These are phyloP conservation scores for Agrilus planipennis DNA, from an alignment of 1,140 invertebrate genomes.

Conservation along the genomic window DNA sequence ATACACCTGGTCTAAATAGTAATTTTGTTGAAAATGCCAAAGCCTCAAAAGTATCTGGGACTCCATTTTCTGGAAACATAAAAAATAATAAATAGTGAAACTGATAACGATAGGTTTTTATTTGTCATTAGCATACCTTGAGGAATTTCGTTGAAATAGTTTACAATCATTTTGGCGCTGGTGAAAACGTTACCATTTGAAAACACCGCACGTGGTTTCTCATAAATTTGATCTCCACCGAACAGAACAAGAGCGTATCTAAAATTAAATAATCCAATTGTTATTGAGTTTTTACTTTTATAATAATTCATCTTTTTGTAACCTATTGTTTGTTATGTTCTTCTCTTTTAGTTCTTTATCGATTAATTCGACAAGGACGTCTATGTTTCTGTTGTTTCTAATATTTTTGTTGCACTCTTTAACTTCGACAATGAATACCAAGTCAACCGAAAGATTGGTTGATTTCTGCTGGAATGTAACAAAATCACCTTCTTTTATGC, in stretches of 20 bases:
- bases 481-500: slow-evolving; percentile 60
- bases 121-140: slow-evolving; percentile 36
- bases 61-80: slow-evolving; percentile 38
- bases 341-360: slow-evolving; percentile 52
- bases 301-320: slow-evolving; percentile 7
- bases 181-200: slow-evolving; percentile 57
- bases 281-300: slow-evolving; percentile 5
- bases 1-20: slow-evolving; percentile 70
- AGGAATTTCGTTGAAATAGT: slow-evolving; percentile 48
- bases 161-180: slow-evolving; percentile 38
- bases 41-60: slow-evolving; percentile 60
- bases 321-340: slow-evolving; percentile 55
- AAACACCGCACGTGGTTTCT: slow-evolving; percentile 54
- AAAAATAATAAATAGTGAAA: slow-evolving; percentile 7
- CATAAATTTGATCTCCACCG: slow-evolving; percentile 59
- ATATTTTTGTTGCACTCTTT: slow-evolving; percentile 65
- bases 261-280: slow-evolving; percentile 7
- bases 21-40: slow-evolving; percentile 61
- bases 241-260: slow-evolving; percentile 7
- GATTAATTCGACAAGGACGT: slow-evolving; percentile 49
- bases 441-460: slow-evolving; percentile 57
- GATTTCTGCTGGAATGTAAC: slow-evolving; percentile 37
- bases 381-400: slow-evolving; percentile 46
- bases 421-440: slow-evolving; percentile 81
- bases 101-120: not conserved